Evolutionary conservation across 2,113 vertebrate species (phyloP).

Genomic region (Sapajus apella): DNA sequence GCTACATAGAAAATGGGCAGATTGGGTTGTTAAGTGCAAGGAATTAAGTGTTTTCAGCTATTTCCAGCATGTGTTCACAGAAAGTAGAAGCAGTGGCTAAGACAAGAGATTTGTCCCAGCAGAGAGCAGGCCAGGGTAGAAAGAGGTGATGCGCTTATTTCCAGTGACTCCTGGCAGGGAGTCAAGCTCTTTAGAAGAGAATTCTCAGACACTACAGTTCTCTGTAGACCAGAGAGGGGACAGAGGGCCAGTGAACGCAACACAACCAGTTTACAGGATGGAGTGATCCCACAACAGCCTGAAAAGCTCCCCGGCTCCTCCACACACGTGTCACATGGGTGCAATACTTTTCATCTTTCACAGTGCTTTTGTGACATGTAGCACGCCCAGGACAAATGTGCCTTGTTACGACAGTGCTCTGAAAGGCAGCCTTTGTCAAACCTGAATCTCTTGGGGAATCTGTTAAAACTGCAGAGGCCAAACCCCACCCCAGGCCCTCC

Average conservation of each 20-base stretch:
- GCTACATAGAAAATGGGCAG: neutral
- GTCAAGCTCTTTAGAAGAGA: neutral
- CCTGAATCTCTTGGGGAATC: neutral
- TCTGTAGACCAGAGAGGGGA: neutral
- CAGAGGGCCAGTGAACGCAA: neutral
- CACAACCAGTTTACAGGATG: neutral
- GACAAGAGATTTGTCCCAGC: neutral
- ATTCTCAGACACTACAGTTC: neutral
- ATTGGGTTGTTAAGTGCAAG: accelerated
- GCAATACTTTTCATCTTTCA: neutral
- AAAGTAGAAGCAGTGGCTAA: neutral
- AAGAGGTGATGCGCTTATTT: neutral
- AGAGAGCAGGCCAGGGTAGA: neutral
- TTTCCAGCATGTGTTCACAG: neutral
- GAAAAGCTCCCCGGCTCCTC: accelerated
- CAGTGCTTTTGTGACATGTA: neutral
- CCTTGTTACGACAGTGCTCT: neutral
- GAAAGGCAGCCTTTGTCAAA: neutral
- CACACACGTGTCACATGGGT: accelerated
- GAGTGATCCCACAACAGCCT: neutral
- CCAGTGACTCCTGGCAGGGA: neutral
- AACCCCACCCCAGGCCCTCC: neutral
- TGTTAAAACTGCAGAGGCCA: neutral
- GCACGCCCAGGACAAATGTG: neutral
- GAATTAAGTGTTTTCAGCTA: neutral